phyloP scores from a whole-genome alignment of 2,888 invertebrate species.

The Euproctis similis region DNA sequence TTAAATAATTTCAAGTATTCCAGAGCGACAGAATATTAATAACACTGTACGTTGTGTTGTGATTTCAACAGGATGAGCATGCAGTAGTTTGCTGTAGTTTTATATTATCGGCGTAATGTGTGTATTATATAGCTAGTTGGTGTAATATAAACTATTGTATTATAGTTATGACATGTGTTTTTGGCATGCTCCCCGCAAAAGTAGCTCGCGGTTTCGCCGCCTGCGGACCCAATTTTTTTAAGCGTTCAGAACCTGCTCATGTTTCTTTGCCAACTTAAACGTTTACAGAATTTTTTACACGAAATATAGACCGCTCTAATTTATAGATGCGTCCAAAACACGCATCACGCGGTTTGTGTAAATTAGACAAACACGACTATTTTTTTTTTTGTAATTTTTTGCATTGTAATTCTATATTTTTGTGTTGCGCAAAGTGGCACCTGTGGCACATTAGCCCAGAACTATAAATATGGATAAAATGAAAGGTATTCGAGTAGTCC shows the following conservation, averaged over 20 bases:
- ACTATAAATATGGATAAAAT: too few species aligned
- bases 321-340: too few species aligned
- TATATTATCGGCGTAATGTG: constrained; percentile 23
- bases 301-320: too few species aligned
- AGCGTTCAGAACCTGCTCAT: constrained; percentile 55
- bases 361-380: too few species aligned
- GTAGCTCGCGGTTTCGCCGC: constrained; percentile 43
- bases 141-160: constrained; percentile 41
- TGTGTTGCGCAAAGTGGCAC: constrained; percentile 22
- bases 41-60: background rate
- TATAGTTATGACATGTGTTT: constrained; percentile 66
- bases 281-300: too few species aligned
- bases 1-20: constrained; percentile 1
- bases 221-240: constrained; percentile 32
- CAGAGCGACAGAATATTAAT: too few species aligned
- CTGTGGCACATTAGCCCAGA: too few species aligned
- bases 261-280: too few species aligned
- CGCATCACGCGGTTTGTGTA: too few species aligned
- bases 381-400: too few species aligned
- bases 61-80: constrained; percentile 38
- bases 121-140: constrained; percentile 13
- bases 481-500: too few species aligned
- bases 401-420: too few species aligned
- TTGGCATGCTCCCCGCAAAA: constrained; percentile 66
- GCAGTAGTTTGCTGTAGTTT: constrained; percentile 38